phyloP scores from a whole-genome alignment of 2,888 invertebrate genomes.

The Hoplodrina ambigua region DNA sequence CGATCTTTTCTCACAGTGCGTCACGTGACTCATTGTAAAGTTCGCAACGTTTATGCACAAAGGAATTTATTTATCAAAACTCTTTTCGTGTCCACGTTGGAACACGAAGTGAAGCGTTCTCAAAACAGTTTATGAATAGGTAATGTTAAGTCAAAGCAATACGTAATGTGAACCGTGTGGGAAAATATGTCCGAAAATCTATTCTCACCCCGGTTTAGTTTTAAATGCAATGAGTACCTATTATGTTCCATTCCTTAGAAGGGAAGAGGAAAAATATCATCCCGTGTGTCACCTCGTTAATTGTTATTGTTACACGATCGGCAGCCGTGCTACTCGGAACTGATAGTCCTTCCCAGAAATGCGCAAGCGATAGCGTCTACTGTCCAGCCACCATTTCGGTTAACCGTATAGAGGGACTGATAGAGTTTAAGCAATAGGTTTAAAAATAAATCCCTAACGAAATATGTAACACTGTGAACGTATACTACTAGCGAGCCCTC shows the following conservation, averaged over 20 bases:
- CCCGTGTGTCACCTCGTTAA: neutral
- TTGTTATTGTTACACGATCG: conserved; percentile 16
- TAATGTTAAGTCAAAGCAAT: conserved; percentile 9
- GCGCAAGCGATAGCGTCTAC: conserved; percentile 40
- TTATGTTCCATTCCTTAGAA: neutral
- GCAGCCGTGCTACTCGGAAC: conserved; percentile 38
- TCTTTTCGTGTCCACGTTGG: conserved; percentile 57
- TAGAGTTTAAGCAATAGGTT: too few species aligned
- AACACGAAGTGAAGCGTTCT: conserved; percentile 32
- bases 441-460: too few species aligned
- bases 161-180: conserved; percentile 36
- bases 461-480: too few species aligned
- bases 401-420: neutral
- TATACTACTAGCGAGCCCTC: too few species aligned
- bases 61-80: conserved; percentile 7
- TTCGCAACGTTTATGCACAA: neutral
- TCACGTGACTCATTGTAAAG: neutral
- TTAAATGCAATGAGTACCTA: conserved; percentile 2
- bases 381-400: neutral
- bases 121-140: conserved; percentile 33
- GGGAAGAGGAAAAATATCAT: neutral
- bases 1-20: neutral
- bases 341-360: conserved; percentile 61
- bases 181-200: neutral
- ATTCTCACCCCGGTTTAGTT: neutral